These are phyloP conservation scores for Rostratula benghalensis DNA, from an alignment of 2,113 vertebrate genomes.

Conservation along the genomic window DNA sequence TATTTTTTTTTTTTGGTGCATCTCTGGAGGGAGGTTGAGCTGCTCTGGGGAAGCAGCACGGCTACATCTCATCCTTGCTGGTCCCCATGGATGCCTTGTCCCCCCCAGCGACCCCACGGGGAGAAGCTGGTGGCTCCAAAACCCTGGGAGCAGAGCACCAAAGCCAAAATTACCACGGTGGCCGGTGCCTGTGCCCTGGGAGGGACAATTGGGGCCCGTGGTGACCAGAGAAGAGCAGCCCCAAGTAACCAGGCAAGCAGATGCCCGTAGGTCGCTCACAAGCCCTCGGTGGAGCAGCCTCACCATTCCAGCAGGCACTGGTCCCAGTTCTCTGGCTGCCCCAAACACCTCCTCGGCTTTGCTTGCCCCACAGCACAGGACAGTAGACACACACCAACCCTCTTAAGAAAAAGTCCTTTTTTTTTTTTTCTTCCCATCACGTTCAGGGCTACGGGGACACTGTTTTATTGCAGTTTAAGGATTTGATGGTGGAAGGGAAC, in stretches of 20 bases:
- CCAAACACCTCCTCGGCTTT: fast-evolving
- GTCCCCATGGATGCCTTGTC: neutral
- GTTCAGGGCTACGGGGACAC: neutral
- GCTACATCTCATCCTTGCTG: neutral
- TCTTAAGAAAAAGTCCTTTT: fast-evolving
- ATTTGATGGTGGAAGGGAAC: fast-evolving
- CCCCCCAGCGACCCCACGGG: fast-evolving
- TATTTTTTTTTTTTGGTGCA: neutral
- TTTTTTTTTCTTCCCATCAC: fast-evolving
- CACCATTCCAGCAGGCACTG: fast-evolving
- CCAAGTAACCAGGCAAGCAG: neutral
- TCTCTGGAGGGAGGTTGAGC: neutral
- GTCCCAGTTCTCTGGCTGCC: fast-evolving
- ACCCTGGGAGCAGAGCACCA: neutral
- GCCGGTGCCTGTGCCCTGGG: neutral
- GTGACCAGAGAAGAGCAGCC: neutral
- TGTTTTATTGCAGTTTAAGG: neutral
- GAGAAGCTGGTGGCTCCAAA: neutral
- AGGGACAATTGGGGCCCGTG: neutral
- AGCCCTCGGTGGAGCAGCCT: neutral
- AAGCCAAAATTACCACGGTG: neutral
- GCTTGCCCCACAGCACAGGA: neutral
- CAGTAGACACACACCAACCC: fast-evolving
- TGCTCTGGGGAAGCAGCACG: neutral
- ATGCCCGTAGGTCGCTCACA: neutral